Base-by-base conservation (phyloP, 2,797 vertebrate genomes). In the Sebastes trivittatus region DNA sequence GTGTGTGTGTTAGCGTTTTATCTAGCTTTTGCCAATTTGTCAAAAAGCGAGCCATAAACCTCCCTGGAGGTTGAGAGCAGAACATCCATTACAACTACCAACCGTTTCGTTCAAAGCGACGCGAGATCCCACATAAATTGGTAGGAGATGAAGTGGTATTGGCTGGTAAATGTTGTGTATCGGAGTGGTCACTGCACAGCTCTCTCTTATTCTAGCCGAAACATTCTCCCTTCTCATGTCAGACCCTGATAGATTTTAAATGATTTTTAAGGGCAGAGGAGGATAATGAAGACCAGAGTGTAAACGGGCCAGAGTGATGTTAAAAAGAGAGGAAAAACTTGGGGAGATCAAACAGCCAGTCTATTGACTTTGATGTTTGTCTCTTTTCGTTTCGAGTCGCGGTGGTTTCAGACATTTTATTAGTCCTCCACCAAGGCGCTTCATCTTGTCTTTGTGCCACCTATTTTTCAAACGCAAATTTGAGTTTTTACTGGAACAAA, bases 291-390 rank as follows among this genome's bases (percentile, higher is more conserved):
- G 89, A 93, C 87, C 93, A 93, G 93, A 93, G 89, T 86, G 86
- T 89, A 89, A 94, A 94, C 61, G 81, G 89, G 84, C 86, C 78
- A 72, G 89, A 92, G 80, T 84, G 69, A 93, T 93, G 89, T 88
- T 90, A 85, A 92, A 89, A 85, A 87, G 77, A 93, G 86, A 84
- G 59, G 77, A 82, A 91, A 89, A 90, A 85, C 80, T 84, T 63
- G 46, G 75, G 77, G 89, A 93, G 93, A 93, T 94, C 91, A 94
- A 95, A 94, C 93, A 82, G 82, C 72, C 75, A 70, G 82, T 82
- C 85, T 72, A 81, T 84, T 81, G 87, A 91, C 93, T 95, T 95
- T 95, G 94, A 95, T 93, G 93, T 95, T 90, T 87, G 85, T 92
- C 79, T 90, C 88, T 92, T 88, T 71, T 93, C 81, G 46, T 89